Percentiles rank a stretch among this genome's conserved stretches.
These are phyloP conservation scores for Xiphorhynchus elegans DNA, from an alignment of 2,113 vertebrate genomes.

Conservation along the genomic window DNA sequence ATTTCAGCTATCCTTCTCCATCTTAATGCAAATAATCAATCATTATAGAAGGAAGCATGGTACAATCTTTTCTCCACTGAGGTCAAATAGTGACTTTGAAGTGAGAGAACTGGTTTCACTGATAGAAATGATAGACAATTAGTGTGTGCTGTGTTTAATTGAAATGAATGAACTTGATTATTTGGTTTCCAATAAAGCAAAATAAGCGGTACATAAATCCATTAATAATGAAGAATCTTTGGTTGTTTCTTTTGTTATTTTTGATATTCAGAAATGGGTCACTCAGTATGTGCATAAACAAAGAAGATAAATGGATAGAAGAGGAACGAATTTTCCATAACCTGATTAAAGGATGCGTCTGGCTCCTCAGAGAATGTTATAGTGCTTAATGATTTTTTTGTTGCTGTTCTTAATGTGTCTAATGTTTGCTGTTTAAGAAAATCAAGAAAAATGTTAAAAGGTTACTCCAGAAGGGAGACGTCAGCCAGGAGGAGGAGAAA, in stretches of 20 bases:
- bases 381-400: constrained; percentile 78
- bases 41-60: constrained; percentile 10
- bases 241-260: constrained; percentile 65
- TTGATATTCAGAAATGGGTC: constrained; percentile 72
- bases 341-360: constrained; percentile 73
- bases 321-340: constrained; percentile 76
- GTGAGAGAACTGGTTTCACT: neutral
- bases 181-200: constrained; percentile 69
- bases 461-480: constrained; percentile 58
- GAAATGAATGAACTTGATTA: constrained; percentile 59
- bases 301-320: constrained; percentile 75
- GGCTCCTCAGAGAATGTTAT: constrained; percentile 74
- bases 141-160: constrained; percentile 61
- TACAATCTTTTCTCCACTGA: neutral
- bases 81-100: constrained; percentile 31
- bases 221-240: constrained; percentile 65
- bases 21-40: constrained; percentile 52
- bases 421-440: constrained; percentile 78
- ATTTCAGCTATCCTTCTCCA: constrained; percentile 1
- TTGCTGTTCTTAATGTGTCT: constrained; percentile 78
- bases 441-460: constrained; percentile 78
- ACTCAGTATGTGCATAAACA: constrained; percentile 67
- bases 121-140: constrained; percentile 60
- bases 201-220: constrained; percentile 66
- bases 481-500: neutral